phyloP scores from a whole-genome alignment of 2,113 vertebrate genomes.

The Noturus placidus region DNA sequence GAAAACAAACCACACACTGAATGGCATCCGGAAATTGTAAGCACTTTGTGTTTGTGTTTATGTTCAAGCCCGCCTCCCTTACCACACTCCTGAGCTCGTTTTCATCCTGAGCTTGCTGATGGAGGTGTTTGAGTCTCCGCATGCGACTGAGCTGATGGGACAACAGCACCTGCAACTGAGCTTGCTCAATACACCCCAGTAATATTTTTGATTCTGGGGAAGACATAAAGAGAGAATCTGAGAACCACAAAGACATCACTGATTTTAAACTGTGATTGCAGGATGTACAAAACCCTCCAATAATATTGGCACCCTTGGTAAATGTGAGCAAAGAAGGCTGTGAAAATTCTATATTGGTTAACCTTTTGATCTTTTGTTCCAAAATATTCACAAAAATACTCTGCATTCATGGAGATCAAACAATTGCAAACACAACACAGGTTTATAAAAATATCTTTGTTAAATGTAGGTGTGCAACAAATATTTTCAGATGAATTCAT shows the following conservation, averaged over 20 bases:
- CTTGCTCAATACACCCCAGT: constrained; percentile 82
- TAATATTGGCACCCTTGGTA: too few relatives aligned
- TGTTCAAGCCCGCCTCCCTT: not conserved
- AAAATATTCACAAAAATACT: too few relatives aligned
- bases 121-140: constrained; percentile 63
- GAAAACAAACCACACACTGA: not conserved
- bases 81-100: constrained; percentile 49
- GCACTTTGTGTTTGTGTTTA: too few relatives aligned
- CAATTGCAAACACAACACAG: too few relatives aligned
- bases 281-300: too few relatives aligned
- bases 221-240: not conserved
- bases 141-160: constrained; percentile 51
- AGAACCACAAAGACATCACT: not conserved
- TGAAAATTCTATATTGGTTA: too few relatives aligned
- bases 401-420: too few relatives aligned
- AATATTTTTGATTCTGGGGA: constrained; percentile 84
- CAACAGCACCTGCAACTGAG: constrained; percentile 74
- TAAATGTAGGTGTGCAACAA: too few relatives aligned
- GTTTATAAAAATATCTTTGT: too few relatives aligned
- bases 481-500: too few relatives aligned
- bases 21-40: not conserved
- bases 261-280: not conserved
- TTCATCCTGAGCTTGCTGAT: constrained; percentile 33
- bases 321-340: too few relatives aligned
- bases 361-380: too few relatives aligned